Base-by-base conservation (phyloP, 37 sponge, comb jelly and placozoan species). In the Eunapius fragilis region DNA sequence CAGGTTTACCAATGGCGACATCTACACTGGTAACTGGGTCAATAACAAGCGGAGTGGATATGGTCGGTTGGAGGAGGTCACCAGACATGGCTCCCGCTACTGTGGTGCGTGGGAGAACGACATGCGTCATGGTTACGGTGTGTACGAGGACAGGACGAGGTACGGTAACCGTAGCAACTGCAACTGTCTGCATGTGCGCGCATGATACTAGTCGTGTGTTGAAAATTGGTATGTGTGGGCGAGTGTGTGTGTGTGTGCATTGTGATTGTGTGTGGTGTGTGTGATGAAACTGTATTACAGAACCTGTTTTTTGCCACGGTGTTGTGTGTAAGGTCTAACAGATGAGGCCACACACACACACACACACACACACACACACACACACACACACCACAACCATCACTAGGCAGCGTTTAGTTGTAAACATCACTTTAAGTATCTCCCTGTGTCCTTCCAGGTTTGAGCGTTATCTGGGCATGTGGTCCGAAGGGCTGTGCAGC, bases 391-490 rank as follows among this genome's bases (percentile, higher is more conserved):
- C 23, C 47, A 41, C n/a, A n/a, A n/a, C 31, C 84, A 0, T 67
- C 47, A 13, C 47, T 35, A 5, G 27, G 5, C 2, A 49, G 27
- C 34, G 7, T 78, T 41, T 38, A 78, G 13, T 78, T 34, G 6
- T 25, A 32, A 31, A 75, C 9, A 75, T 11, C 33, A 37, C 17
- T 19, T 9, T n/a, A 33, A n/a, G 37, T 5, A 17, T 19, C 58
- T 17, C 14, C 14, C 58, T 11, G 22, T 19, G 6, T 11, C 58
- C 2, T 3, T 45, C 68, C 48, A 95, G 95, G 32, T 84, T 87
- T 47, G 82, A 89, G 47, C 84, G 95, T 2, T 95, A 95, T 67
- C 80, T 95, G 30, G 95, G 95, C 12, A 95, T 92, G 90, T 95
- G 90, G 90, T 26, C 30, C 13, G 87, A 95, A n/a, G 85, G 78